These are phyloP conservation scores for Myathropa florea DNA, from an alignment of 2,888 invertebrate genomes.

Conservation along the genomic window DNA sequence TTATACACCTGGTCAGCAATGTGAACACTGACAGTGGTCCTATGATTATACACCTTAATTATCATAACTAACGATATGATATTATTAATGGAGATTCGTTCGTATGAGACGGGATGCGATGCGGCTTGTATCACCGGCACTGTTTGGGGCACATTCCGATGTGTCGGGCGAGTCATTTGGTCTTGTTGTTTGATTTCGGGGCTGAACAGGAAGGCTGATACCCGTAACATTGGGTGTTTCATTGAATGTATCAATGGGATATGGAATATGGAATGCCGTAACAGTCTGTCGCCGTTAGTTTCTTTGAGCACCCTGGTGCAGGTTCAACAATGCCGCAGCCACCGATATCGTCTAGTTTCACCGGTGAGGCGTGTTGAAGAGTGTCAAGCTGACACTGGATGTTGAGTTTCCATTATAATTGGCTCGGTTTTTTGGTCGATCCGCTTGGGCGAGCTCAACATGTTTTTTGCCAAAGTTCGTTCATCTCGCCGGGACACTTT, in stretches of 20 bases:
- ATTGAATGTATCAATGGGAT: constrained; percentile 67
- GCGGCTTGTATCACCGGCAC: constrained; percentile 8
- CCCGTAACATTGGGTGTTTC: constrained; percentile 68
- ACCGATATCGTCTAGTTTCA: constrained; percentile 21
- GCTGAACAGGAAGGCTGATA: constrained; percentile 56
- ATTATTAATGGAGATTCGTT: constrained; percentile 69
- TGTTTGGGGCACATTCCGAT: constrained; percentile 40
- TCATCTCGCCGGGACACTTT: neutral
- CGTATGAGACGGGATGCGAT: neutral
- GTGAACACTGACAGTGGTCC: constrained; percentile 63
- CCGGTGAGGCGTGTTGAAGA: constrained; percentile 21
- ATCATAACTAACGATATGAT: constrained; percentile 71
- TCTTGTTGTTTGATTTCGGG: constrained; percentile 45
- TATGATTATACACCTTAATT: constrained; percentile 70
- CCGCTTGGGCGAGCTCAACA: neutral
- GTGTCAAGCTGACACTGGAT: constrained; percentile 25
- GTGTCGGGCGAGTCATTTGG: constrained; percentile 21
- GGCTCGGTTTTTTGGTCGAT: neutral
- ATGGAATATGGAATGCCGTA: constrained; percentile 34
- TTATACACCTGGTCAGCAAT: constrained; percentile 63
- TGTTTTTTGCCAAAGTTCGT: neutral
- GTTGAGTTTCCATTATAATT: constrained; percentile 28
- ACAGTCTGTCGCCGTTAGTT: constrained; percentile 32
- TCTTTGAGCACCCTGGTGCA: constrained; percentile 19
- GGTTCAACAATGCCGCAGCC: constrained; percentile 8